Conservation (phyloP, 2,113 vertebrate species). For the Axis porcinus region DNA sequence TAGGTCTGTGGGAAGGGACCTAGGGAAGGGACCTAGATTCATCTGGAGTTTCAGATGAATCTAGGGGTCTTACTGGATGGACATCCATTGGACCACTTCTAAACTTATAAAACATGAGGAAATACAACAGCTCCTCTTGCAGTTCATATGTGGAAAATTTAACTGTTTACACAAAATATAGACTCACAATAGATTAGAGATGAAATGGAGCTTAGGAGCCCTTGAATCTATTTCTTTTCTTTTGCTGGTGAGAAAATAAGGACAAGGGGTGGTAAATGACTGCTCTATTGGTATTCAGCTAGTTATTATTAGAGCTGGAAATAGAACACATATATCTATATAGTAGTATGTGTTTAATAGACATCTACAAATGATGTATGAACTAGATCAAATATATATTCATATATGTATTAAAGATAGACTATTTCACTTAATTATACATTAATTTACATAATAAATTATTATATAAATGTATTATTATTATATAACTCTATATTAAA, state of each 20-base stretch:
- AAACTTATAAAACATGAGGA: neutral
- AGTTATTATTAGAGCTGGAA: slow-evolving; percentile 4
- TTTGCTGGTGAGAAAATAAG: neutral
- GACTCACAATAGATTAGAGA: neutral
- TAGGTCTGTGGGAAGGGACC: neutral
- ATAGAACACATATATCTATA: neutral
- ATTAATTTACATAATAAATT: neutral
- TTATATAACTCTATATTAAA: neutral
- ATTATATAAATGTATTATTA: neutral
- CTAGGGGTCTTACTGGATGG: neutral
- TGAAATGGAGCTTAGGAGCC: neutral
- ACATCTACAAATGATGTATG: neutral
- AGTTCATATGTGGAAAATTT: neutral
- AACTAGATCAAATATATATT: neutral
- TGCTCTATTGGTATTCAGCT: neutral
- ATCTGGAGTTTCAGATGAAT: neutral
- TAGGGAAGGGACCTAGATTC: no score
- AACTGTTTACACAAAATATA: neutral
- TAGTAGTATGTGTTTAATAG: neutral
- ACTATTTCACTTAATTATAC: neutral
- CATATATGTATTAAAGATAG: neutral
- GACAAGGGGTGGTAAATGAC: neutral
- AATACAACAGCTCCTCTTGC: neutral
- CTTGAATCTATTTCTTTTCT: neutral
- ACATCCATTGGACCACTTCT: neutral